phyloP scores from a whole-genome alignment of 2,797 vertebrate species.

The Pagetopsis macropterus region DNA sequence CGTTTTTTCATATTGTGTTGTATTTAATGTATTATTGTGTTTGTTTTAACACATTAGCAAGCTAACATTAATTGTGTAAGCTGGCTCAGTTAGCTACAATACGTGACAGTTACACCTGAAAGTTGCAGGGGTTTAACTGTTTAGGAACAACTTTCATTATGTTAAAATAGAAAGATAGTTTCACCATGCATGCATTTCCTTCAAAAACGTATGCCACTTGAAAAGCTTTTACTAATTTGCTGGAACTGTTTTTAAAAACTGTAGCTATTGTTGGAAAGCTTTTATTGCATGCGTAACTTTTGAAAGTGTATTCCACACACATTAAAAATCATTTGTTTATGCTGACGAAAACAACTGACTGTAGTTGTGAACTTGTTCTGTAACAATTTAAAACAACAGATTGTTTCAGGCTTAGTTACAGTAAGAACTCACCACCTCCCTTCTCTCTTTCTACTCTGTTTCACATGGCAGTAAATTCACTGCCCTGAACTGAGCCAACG shows the following conservation, averaged over 20 bases:
- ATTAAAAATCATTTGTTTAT: not conserved
- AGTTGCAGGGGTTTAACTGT: not conserved
- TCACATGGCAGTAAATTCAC: conserved; percentile 44
- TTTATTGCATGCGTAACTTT: not conserved
- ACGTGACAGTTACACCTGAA: not conserved
- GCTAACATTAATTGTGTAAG: too few relatives aligned
- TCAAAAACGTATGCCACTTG: not conserved
- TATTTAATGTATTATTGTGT: too few relatives aligned
- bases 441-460: not conserved
- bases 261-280: not conserved
- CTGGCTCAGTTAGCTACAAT: too few relatives aligned
- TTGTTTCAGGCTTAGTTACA: conserved; percentile 19
- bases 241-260: not conserved
- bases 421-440: not conserved
- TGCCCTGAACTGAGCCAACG: conserved; percentile 34
- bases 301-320: not conserved
- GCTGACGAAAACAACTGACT: not conserved
- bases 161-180: not conserved
- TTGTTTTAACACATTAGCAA: too few relatives aligned
- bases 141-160: not conserved
- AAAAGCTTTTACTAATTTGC: not conserved
- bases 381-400: not conserved
- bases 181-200: not conserved
- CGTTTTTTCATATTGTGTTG: not conserved
- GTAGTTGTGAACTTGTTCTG: not conserved